These are phyloP conservation scores for Mythimna ferrago DNA, from an alignment of 2,888 invertebrate genomes.

Conservation along the genomic window DNA sequence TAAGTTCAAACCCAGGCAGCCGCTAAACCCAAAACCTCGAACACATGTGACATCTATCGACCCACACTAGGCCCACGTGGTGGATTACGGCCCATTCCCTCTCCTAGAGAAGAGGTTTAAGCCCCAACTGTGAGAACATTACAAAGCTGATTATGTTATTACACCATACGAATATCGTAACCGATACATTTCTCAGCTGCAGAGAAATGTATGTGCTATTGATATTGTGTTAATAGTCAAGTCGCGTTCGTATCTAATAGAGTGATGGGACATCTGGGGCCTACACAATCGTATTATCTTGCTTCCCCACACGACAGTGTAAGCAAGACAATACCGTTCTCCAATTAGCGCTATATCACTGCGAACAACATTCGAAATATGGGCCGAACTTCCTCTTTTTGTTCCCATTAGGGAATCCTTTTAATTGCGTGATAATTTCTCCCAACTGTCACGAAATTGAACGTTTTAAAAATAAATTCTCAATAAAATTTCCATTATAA, in stretches of 20 bases:
- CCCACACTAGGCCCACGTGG: too few species aligned
- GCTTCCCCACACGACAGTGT: constrained; percentile 24
- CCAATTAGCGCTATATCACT: constrained; percentile 33
- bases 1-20: too few species aligned
- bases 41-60: too few species aligned
- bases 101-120: too few species aligned
- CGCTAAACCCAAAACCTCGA: too few species aligned
- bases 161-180: not conserved
- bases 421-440: constrained; percentile 66
- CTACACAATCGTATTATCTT: constrained; percentile 54
- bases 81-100: too few species aligned
- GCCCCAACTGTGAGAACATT: too few species aligned
- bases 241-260: constrained; percentile 43
- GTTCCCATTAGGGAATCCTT: constrained; percentile 55
- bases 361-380: constrained; percentile 40
- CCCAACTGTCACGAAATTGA: constrained; percentile 59
- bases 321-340: constrained; percentile 35
- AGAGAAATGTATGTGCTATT: constrained; percentile 7
- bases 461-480: constrained; percentile 59
- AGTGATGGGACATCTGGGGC: constrained; percentile 58
- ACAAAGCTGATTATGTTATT: too few species aligned
- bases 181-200: not conserved
- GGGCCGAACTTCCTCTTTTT: constrained; percentile 52
- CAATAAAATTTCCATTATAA: constrained; percentile 67
- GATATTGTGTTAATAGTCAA: constrained; percentile 30